phyloP scores from a whole-genome alignment of 2,113 vertebrate species.

The Orthonyx spaldingii region DNA sequence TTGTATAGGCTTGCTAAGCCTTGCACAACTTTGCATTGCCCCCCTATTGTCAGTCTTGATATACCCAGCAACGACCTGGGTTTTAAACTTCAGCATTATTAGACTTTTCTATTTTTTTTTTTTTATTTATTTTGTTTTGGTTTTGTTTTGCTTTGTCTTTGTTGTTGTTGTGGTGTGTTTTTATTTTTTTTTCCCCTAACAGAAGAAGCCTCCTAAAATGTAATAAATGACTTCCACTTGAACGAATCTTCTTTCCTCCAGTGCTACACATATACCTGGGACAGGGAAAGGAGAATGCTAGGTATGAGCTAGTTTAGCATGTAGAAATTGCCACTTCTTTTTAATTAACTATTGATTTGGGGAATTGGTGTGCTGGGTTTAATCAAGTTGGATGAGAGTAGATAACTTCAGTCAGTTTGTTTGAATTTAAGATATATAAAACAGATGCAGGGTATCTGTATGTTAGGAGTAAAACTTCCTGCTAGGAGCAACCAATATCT shows the following conservation, averaged over 20 bases:
- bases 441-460: background rate
- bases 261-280: background rate
- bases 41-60: background rate
- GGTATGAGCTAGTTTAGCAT: background rate
- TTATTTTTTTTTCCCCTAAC: accelerated
- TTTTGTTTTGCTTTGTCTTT: background rate
- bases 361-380: constrained; percentile 42
- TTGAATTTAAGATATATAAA: constrained; percentile 33
- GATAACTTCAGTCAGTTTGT: constrained; percentile 28
- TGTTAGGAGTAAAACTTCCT: background rate
- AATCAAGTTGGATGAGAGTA: constrained; percentile 31
- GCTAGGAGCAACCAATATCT: background rate
- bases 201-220: background rate
- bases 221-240: background rate
- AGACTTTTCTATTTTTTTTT: accelerated
- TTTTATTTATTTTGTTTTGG: background rate
- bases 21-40: background rate
- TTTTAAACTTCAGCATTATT: background rate
- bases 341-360: constrained; percentile 68
- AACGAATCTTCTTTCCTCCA: background rate
- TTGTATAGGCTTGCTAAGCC: background rate
- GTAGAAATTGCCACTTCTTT: constrained; percentile 3
- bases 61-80: background rate
- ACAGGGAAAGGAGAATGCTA: background rate
- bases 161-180: background rate